A percentile compares a stretch with the other conserved stretches of the same genome.
Evolutionary conservation across 1,140 invertebrate species (phyloP).

Genomic region (Hylyphantes graminicola): DNA sequence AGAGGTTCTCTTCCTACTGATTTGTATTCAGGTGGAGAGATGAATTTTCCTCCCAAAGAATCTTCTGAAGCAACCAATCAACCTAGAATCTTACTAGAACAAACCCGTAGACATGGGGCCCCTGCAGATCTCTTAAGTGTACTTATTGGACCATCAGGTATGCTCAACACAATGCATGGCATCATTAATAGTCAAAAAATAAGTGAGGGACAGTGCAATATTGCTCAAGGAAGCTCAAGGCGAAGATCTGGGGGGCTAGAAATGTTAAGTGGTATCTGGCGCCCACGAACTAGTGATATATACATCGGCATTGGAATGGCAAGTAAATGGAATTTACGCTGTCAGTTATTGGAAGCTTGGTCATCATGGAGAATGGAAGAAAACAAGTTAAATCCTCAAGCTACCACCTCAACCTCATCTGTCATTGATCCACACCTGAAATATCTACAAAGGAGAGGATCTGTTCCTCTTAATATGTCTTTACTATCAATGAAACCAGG

Average conservation of each 20-base stretch:
- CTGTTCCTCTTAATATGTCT: constrained; percentile 56
- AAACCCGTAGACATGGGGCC: constrained; percentile 19
- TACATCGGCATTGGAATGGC: constrained; percentile 12
- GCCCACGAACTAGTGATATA: constrained; percentile 42
- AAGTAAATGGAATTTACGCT: constrained; percentile 29
- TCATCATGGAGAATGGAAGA: constrained; percentile 34
- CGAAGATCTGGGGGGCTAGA: constrained; percentile 61
- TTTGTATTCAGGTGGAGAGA: constrained; percentile 32
- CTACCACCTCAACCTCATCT: constrained; percentile 39
- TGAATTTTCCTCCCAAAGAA: neutral
- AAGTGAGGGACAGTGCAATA: constrained; percentile 5
- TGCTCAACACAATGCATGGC: constrained; percentile 49
- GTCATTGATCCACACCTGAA: constrained; percentile 25
- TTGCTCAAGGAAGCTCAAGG: constrained; percentile 40
- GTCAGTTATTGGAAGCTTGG: constrained; percentile 28
- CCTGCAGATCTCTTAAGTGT: constrained; percentile 55
- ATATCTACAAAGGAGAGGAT: constrained; percentile 54
- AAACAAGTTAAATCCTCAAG: constrained; percentile 3
- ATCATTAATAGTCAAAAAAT: constrained; percentile 33
- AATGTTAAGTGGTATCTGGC: constrained; percentile 61
- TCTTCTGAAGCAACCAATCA: constrained; percentile 2
- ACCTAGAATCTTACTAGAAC: constrained; percentile 43
- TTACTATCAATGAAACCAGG: constrained; percentile 51
- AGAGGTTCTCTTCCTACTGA: constrained; percentile 60
- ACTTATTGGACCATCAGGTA: constrained; percentile 54